These are phyloP conservation scores for Platerodrilus igneus DNA, from an alignment of 2,888 invertebrate species.

Conservation along the genomic window DNA sequence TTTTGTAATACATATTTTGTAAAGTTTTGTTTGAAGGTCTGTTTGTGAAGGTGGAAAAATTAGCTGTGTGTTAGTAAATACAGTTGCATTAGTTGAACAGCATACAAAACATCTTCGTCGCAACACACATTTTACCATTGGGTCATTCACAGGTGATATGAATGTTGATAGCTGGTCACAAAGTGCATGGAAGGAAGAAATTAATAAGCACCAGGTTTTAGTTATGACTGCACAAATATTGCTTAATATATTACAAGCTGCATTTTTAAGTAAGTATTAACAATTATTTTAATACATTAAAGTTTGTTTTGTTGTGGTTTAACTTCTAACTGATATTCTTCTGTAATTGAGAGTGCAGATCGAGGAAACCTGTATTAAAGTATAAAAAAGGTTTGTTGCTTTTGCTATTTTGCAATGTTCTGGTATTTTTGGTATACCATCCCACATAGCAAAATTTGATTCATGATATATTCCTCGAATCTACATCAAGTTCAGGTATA, in stretches of 20 bases:
- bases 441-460: too few species aligned
- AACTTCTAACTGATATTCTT: too few species aligned
- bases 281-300: slow-evolving; percentile 1
- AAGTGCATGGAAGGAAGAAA: slow-evolving; percentile 61
- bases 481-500: too few species aligned
- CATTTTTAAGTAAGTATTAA: slow-evolving; percentile 50
- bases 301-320: too few species aligned
- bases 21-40: slow-evolving; percentile 43
- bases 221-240: slow-evolving; percentile 84
- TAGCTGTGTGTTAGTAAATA: slow-evolving; percentile 75
- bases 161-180: slow-evolving; percentile 69
- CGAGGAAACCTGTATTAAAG: too few species aligned
- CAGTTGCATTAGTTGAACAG: slow-evolving; percentile 74
- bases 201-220: slow-evolving; percentile 62
- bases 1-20: slow-evolving; percentile 3
- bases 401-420: too few species aligned
- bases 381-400: too few species aligned
- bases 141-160: slow-evolving; percentile 68
- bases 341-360: too few species aligned
- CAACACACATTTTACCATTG: slow-evolving; percentile 60
- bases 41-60: slow-evolving; percentile 65
- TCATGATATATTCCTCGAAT: too few species aligned
- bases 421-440: too few species aligned
- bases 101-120: slow-evolving; percentile 64
- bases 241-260: slow-evolving; percentile 62